phyloP scores from a whole-genome alignment of 2,797 vertebrate species.

The Sylvilagus floridanus region DNA sequence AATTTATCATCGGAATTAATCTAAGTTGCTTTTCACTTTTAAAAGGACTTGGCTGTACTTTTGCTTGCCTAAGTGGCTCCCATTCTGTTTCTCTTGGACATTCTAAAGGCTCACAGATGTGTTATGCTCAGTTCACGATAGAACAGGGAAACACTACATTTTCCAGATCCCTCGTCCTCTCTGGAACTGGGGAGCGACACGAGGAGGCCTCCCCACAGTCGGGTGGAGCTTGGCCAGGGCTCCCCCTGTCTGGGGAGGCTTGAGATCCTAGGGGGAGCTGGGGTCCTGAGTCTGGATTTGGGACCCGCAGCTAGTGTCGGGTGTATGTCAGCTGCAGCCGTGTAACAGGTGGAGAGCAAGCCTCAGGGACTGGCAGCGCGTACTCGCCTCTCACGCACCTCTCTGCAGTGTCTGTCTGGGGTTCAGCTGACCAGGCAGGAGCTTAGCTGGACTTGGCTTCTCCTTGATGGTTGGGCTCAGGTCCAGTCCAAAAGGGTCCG shows the following conservation, averaged over 20 bases:
- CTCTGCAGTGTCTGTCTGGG: background rate
- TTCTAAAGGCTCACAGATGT: background rate
- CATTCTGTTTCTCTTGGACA: background rate
- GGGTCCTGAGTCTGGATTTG: background rate
- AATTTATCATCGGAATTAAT: background rate
- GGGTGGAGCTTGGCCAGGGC: background rate
- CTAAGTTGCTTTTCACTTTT: background rate
- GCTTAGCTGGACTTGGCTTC: background rate
- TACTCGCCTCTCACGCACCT: background rate
- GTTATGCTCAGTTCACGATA: background rate
- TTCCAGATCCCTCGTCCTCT: background rate
- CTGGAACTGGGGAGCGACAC: background rate
- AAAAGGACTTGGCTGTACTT: background rate
- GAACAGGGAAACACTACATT: background rate
- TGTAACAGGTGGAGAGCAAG: background rate
- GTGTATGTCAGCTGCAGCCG: background rate
- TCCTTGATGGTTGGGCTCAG: background rate
- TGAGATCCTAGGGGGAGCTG: background rate
- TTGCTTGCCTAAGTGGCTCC: background rate
- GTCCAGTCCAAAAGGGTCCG: rapidly evolving
- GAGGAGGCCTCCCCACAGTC: no score
- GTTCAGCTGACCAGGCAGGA: background rate
- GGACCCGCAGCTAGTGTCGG: background rate
- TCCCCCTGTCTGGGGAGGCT: no score
- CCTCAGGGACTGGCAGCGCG: background rate